Evolutionary conservation across 1,140 invertebrate genomes (phyloP), one percentile per base, ranked within the genome.

Genomic region (Calycopis cecrops): DNA sequence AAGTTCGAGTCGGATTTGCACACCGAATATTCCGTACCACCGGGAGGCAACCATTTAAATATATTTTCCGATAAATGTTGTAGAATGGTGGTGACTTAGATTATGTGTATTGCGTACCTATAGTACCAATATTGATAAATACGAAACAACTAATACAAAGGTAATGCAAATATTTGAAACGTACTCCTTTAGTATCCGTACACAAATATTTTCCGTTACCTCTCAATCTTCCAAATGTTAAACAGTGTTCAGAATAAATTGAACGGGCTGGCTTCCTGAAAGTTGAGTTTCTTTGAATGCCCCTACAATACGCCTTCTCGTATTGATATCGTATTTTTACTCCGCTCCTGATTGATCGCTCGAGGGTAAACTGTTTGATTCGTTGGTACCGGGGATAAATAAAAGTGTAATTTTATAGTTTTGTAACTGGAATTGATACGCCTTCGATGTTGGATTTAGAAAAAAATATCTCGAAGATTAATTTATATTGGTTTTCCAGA

Each of bases 341-440:
- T 63, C 54, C 62, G 17, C 33, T 53, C 34, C 57, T 63, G 58
- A 66, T 63, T 63, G 61, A 67, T 67, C 58, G 64, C 53, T 53
- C 47, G 9, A 50, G 38, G 55, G 48, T 60, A 49, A 49, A 18
- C 51, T 48, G 57, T 59, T 56, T 52, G 57, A 59, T 63, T 60
- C 49, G 40, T 28, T 28, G 21, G 21, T 34, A 28, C 50, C 48
- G 18, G 12, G 49, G 50, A 50, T 44, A 56, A 60, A 60, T 60
- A 60, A 56, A 60, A 60, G 40, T 49, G 38, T 50, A 47, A 63
- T 47, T 59, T 63, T 57, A 62, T 62, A 63, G 54, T 59, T 63
- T 60, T 49, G 28, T 55, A 48, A 60, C 54, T 55, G 54, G 40
- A 52, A 52, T 37, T 52, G 48, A 58, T 53, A 53, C 16, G 21